A percentile compares a stretch with the other conserved stretches of the same genome.
Evolutionary conservation across 2,113 vertebrate genomes (phyloP).

Genomic region (Neopipo cinnamomea): DNA sequence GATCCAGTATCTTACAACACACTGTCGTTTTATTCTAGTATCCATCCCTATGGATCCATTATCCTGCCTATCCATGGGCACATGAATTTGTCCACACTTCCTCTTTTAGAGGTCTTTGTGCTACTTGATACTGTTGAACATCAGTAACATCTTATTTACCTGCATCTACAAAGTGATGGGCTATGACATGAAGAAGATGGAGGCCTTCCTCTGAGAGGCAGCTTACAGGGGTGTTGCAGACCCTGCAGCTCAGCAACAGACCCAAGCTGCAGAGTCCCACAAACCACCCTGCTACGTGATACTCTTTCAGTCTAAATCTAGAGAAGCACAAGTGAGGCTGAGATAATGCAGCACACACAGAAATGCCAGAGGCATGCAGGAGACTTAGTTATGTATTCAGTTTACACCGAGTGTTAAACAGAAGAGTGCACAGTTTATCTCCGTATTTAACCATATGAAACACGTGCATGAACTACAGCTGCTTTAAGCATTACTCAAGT

Average conservation of each 20-base stretch:
- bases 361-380: not conserved
- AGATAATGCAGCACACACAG: not conserved
- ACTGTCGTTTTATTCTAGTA: not conserved
- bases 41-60: not conserved
- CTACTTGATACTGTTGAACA: not conserved
- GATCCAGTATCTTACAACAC: not conserved
- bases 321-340: not conserved
- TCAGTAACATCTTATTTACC: not conserved
- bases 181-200: not conserved
- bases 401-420: not conserved
- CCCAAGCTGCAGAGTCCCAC: not conserved
- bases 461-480: not conserved
- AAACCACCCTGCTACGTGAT: not conserved
- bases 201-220: not conserved
- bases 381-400: slow-evolving; percentile 5
- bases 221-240: not conserved
- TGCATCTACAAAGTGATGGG: fast-evolving
- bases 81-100: fast-evolving
- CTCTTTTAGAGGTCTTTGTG: not conserved
- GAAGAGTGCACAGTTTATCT: not conserved
- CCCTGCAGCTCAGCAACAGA: not conserved
- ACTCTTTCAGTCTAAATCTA: not conserved
- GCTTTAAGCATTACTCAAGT: slow-evolving; percentile 8
- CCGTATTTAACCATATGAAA: not conserved
- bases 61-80: not conserved